Evolutionary conservation across 2,888 invertebrate species (phyloP).

Genomic region (Byasa hedistus): DNA sequence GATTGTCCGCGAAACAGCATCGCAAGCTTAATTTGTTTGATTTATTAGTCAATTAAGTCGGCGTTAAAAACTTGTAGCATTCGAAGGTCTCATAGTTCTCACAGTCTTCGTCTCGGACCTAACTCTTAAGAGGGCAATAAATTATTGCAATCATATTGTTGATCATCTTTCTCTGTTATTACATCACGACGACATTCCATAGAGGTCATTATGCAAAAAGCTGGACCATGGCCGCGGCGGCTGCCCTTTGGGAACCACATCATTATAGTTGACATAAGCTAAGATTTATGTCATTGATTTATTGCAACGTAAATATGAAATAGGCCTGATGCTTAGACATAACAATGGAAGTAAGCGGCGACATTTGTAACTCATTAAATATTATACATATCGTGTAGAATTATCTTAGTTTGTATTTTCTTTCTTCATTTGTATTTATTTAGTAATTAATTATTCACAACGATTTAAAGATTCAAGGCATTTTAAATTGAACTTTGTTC

Average conservation of each 20-base stretch:
- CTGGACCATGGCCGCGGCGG: conserved; percentile 72
- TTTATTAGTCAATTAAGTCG: conserved; percentile 26
- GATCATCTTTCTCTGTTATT: conserved; percentile 77
- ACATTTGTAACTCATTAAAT: conserved; percentile 13
- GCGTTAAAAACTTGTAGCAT: conserved; percentile 23
- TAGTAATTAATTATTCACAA: no score
- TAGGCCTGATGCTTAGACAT: conserved; percentile 38
- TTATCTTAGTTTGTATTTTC: neutral
- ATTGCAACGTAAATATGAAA: conserved; percentile 64
- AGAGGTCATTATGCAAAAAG: conserved; percentile 77
- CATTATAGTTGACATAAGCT: conserved; percentile 76
- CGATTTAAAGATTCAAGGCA: no score
- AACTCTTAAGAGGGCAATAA: conserved; percentile 51
- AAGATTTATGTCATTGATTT: conserved; percentile 74
- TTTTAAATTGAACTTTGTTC: no score
- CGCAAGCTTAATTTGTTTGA: conserved; percentile 17
- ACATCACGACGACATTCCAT: conserved; percentile 75
- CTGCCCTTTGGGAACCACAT: conserved; percentile 72
- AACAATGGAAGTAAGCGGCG: conserved; percentile 11
- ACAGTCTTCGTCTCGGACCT: conserved; percentile 46
- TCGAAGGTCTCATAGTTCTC: conserved; percentile 45
- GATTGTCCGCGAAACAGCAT: neutral
- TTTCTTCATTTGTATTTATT: no score
- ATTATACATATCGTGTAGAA: neutral
- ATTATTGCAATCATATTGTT: conserved; percentile 65